Evolutionary conservation across 2,888 invertebrate genomes (phyloP).

Genomic region (Entomobrya proxima): DNA sequence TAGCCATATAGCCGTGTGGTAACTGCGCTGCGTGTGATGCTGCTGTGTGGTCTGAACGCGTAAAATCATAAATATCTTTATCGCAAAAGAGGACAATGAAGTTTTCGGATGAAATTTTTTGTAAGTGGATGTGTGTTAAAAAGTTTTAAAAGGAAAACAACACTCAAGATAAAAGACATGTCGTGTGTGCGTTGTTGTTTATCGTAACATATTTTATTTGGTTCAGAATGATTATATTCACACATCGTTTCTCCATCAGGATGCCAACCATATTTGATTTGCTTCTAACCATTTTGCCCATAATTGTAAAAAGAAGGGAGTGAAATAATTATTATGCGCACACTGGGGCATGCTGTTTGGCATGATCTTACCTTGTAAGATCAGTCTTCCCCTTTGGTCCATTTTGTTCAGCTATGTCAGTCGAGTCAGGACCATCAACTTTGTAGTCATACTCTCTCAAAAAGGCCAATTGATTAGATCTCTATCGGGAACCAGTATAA

Average conservation of each 20-base stretch:
- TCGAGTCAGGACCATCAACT: too few relatives aligned
- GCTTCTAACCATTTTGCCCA: conserved; percentile 41
- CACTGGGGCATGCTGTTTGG: background rate
- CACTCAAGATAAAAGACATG: background rate
- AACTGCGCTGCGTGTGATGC: conserved; percentile 4
- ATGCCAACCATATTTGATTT: conserved; percentile 21
- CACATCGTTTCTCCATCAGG: conserved; percentile 36
- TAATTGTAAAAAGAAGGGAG: conserved; percentile 23
- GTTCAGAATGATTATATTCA: background rate
- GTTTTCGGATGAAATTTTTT: background rate
- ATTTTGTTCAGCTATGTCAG: background rate
- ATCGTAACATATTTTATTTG: conserved; percentile 1
- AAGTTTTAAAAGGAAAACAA: background rate
- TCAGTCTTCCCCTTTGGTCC: background rate
- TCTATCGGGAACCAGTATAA: conserved; percentile 12
- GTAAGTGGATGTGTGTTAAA: background rate
- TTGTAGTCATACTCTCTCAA: background rate
- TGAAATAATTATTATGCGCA: background rate
- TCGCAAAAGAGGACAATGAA: conserved; percentile 11
- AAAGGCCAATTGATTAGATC: conserved; percentile 41
- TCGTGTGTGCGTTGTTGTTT: background rate
- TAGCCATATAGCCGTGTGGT: background rate
- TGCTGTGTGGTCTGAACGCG: conserved; percentile 51
- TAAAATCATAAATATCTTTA: conserved; percentile 56
- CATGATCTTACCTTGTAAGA: background rate